Base-by-base conservation (phyloP, 1,140 invertebrate species). In the Hylaeus anthracinus region DNA sequence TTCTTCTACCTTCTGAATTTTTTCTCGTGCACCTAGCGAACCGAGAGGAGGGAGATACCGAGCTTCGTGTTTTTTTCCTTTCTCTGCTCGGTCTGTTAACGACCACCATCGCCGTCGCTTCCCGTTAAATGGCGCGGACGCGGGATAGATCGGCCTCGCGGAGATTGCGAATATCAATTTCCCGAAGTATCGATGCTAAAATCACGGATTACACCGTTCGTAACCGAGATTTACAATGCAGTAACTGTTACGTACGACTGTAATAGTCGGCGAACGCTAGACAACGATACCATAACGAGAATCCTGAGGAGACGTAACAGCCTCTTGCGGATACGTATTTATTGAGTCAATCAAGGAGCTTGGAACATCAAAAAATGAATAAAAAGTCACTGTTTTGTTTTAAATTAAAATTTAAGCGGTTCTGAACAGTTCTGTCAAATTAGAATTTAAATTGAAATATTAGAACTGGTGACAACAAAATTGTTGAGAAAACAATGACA, bases 101-200 rank as follows among this genome's bases (percentile, higher is more conserved):
- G 84, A 82, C 72, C 84, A 61, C 51, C 79, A 41, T 26, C 67
- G 14, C 10, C 65, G 61, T 84, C 41, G 71, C 58, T 71, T 14
- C 48, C 75, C 63, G 61, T 81, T 86, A 85, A 85, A 88, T 67
- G 73, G 83, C 76, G 65, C 75, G 73, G 39, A 65, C 70, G 53
- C 64, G 60, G 80, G 73, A 87, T 76, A 78, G 72, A 88, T 87
- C 73, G 70, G 39, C 14, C 67, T n/a, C n/a, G 43, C 53, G 15
- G 69, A 73, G 83, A 87, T 88, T 83, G 79, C 55, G 63, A 87
- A 72, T 85, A 82, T 88, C 70, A 87, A 87, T 85, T 87, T 82
- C 72, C 78, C 71, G 48, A 2, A 61, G 43, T 37, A 15, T 74
- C 70, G 69, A 63, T 66, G 60, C 60, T 78, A 70, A 65, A 72